Conservation (phyloP, 2,113 vertebrate genomes). For the Engystomops pustulosus region DNA sequence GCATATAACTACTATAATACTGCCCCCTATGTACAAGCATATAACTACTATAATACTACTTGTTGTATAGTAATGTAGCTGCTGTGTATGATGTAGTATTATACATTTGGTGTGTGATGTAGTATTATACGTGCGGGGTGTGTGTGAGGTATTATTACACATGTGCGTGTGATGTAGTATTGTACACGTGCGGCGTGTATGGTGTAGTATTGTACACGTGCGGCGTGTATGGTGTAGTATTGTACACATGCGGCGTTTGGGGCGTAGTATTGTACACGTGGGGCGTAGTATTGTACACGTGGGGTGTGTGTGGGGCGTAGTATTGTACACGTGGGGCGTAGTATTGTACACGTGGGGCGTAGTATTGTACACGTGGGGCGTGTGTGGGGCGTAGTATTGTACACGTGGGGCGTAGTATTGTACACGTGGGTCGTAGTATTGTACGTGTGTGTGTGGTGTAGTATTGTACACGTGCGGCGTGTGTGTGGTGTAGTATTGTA, state of each 20-base stretch:
- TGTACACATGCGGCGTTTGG: background rate
- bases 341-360: background rate
- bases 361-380: background rate
- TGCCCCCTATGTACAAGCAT: conserved; percentile 2
- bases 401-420: background rate
- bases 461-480: background rate
- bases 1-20: conserved; percentile 9
- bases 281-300: background rate
- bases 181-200: background rate
- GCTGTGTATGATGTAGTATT: background rate
- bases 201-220: background rate
- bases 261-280: background rate
- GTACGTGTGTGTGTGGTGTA: background rate
- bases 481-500: background rate
- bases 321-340: background rate
- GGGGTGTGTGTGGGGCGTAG: background rate
- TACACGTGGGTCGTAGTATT: background rate
- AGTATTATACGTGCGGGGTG: too few species aligned
- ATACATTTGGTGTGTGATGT: background rate
- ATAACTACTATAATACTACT: conserved; percentile 20
- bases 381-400: background rate
- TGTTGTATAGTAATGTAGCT: background rate
- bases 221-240: background rate
- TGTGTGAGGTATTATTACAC: background rate
- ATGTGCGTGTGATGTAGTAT: background rate